Evolutionary conservation across 2,113 vertebrate genomes (phyloP).

Genomic region (Onychostruthus taczanowskii): DNA sequence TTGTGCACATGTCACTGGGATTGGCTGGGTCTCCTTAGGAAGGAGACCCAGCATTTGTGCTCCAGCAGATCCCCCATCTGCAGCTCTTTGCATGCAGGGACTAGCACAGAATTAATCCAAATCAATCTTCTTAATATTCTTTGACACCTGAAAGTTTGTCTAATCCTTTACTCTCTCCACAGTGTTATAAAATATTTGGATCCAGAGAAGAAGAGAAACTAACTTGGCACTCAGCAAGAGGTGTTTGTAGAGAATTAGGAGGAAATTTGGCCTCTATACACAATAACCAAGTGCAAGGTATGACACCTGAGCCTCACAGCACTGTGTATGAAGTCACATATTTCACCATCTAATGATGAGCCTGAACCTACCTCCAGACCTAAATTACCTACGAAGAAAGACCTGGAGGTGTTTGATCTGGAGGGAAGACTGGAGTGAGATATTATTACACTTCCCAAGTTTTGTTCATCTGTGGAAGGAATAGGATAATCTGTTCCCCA

Average conservation of each 20-base stretch:
- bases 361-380: not conserved
- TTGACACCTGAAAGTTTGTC: not conserved
- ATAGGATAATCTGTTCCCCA: not conserved
- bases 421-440: not conserved
- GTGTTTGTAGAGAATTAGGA: slow-evolving; percentile 71
- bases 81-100: not conserved
- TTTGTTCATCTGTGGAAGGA: not conserved
- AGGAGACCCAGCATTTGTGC: no score
- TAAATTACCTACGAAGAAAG: not conserved
- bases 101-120: not conserved
- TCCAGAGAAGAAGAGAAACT: slow-evolving; percentile 61
- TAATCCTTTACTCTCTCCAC: not conserved
- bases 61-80: not conserved
- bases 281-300: slow-evolving; percentile 84
- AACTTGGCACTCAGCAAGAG: slow-evolving; percentile 79
- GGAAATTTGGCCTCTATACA: slow-evolving; percentile 85
- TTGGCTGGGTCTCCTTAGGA: not conserved
- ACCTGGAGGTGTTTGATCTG: not conserved
- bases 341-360: not conserved
- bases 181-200: slow-evolving; percentile 86
- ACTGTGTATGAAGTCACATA: not conserved
- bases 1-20: accelerated
- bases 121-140: not conserved
- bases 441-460: not conserved
- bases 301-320: not conserved